These are phyloP conservation scores for Philaethria dido DNA, from an alignment of 2,888 invertebrate genomes.

Conservation along the genomic window DNA sequence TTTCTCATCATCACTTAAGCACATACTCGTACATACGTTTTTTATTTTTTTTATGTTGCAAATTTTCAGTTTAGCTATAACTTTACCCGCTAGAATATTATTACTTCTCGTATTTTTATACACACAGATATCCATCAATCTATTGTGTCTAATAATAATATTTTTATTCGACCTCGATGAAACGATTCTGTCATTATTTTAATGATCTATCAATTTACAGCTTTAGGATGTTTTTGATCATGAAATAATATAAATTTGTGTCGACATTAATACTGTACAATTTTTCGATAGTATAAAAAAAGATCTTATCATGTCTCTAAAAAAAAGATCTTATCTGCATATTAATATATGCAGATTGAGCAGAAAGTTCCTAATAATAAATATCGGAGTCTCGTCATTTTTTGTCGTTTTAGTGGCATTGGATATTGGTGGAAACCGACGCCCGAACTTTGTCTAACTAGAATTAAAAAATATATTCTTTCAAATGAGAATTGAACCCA, in stretches of 20 bases:
- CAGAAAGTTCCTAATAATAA: neutral
- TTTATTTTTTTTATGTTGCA: constrained; percentile 27
- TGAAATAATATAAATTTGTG: neutral
- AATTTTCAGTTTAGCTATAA: constrained; percentile 27
- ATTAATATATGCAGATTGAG: neutral
- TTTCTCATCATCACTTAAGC: constrained; percentile 1
- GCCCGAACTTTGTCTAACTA: too few relatives aligned
- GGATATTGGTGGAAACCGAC: too few relatives aligned
- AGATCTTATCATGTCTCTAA: too few relatives aligned
- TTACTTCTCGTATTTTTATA: constrained; percentile 14
- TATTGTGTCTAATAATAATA: constrained; percentile 15
- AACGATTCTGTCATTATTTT: constrained; percentile 27
- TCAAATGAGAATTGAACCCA: neutral
- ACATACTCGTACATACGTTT: neutral
- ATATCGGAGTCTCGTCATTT: neutral
- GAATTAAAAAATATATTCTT: neutral
- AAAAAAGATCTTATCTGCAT: too few relatives aligned
- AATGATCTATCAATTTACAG: constrained; percentile 2
- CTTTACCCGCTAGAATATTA: constrained; percentile 16
- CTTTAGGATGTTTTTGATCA: neutral
- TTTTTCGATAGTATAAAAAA: too few relatives aligned
- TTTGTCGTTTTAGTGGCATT: neutral
- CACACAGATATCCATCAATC: neutral
- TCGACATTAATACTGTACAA: neutral
- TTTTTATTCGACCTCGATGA: constrained; percentile 21